Conservation (phyloP, 2,888 invertebrate species). For the Orthosia cruda region DNA sequence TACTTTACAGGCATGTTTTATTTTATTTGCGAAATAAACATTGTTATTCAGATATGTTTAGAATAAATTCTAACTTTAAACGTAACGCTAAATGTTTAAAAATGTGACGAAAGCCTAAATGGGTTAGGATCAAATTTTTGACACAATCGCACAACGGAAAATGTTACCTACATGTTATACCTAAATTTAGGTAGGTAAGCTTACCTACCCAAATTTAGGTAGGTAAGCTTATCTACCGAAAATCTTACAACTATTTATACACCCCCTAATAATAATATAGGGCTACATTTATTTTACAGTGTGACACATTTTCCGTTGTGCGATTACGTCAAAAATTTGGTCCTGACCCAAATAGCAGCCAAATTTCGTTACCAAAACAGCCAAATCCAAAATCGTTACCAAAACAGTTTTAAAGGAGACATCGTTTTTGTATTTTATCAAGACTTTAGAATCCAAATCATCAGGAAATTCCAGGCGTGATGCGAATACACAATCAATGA, state of each 20-base stretch:
- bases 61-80: background rate
- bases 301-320: no score
- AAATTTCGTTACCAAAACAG: no score
- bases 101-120: background rate
- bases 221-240: no score
- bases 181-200: no score
- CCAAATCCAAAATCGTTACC: conserved; percentile 7
- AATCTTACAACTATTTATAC: no score
- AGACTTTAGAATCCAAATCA: conserved; percentile 75
- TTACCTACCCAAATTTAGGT: no score
- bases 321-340: no score
- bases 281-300: no score
- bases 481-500: conserved; percentile 74
- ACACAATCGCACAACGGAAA: no score
- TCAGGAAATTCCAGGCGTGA: conserved; percentile 79
- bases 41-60: background rate
- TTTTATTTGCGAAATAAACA: conserved; percentile 18
- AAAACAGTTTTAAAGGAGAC: conserved; percentile 73
- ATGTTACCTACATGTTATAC: no score
- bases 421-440: conserved; percentile 72
- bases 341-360: background rate
- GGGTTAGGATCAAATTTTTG: no score
- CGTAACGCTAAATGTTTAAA: background rate
- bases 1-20: conserved; percentile 34
- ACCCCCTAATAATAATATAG: no score